Base-by-base conservation (phyloP, 2,113 vertebrate species). In the Hydrochoerus hydrochaeris region DNA sequence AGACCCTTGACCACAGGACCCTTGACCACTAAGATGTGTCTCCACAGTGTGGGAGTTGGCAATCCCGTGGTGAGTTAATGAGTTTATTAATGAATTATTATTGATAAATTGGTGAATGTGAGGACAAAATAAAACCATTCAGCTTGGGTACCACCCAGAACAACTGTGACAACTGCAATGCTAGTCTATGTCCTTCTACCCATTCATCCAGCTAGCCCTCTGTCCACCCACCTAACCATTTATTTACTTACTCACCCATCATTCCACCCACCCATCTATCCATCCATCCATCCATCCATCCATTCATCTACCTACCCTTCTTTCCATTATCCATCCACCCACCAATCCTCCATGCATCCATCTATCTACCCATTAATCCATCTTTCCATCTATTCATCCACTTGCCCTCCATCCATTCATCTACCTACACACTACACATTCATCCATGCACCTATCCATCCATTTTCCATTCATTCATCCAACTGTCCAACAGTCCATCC, bases 191-290 rank as follows among this genome's bases (percentile, higher is more conserved):
- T 0, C 16, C 3, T 54, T 1, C n/a, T 16, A 63, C 0, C 17
- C 12, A 78, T 0, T 5, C 24, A 54, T 0, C 0, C 1, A 38
- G 0, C 8, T 12, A 63, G 0, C 46, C 6, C 35, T 1, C 22
- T 4, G 24, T 0, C 16, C 8, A n/a, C 0, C 20, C 12, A 49
- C 1, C 1, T 7, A 88, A 3, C 46, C 16, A 92, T 0, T 20
- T 6, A 52, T 0, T 8, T 7, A 41, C 0, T 22, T 20, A 57
- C 0, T 0, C 1, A 77, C 1, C 49, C 22, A 0, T 35, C 73
- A 8, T 30, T 30, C 19, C 41, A 52, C 5, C 24, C 14, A 30
- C 0, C 6, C 2, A 63, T 0, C 10, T 35, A 82, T 0, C 24
- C 26, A 73, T 1, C 22, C 41, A 69, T 0, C 10, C 32, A 41